Percentiles rank a stretch among this genome's conserved stretches.
phyloP scores from a whole-genome alignment of 2,888 invertebrate species.

The Ptychoptera albimana region DNA sequence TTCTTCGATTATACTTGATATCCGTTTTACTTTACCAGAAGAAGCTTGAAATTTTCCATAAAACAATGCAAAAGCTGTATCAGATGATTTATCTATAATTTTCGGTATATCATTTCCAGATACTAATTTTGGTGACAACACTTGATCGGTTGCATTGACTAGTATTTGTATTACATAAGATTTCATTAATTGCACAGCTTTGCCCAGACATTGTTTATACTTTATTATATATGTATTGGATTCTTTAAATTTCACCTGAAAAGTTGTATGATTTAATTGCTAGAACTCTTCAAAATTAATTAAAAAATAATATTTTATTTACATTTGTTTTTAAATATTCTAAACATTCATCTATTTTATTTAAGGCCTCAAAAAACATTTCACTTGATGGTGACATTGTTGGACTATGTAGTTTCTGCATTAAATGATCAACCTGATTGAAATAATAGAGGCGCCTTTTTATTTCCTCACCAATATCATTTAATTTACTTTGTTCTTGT shows the following conservation, averaged over 20 bases:
- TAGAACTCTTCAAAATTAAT: conserved; percentile 9
- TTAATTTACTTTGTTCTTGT: conserved; percentile 72
- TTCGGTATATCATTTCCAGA: conserved; percentile 11
- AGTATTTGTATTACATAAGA: conserved; percentile 63
- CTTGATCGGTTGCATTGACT: conserved; percentile 63
- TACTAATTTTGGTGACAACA: conserved; percentile 21
- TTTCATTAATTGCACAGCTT: conserved; percentile 64
- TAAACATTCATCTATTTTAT: conserved; percentile 74
- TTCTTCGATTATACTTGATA: conserved; percentile 69
- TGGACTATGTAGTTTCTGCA: conserved; percentile 64
- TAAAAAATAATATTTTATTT: conserved; percentile 21
- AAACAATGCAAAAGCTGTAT: conserved; percentile 66
- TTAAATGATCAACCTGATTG: conserved; percentile 61
- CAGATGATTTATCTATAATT: conserved; percentile 27
- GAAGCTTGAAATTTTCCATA: conserved; percentile 92
- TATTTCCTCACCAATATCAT: conserved; percentile 63
- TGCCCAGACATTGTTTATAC: conserved; percentile 69
- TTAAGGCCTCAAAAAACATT: conserved; percentile 63
- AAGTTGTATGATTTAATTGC: conserved; percentile 7
- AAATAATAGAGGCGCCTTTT: conserved; percentile 71
- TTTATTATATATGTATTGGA: conserved; percentile 64
- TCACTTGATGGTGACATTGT: conserved; percentile 71
- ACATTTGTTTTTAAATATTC: conserved; percentile 71
- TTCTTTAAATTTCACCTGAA: conserved; percentile 70
- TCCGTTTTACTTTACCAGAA: conserved; percentile 65